Percentiles rank a stretch among this genome's conserved stretches.
phyloP scores from a whole-genome alignment of 2,113 vertebrate species.

The Bolborhynchus lineola region DNA sequence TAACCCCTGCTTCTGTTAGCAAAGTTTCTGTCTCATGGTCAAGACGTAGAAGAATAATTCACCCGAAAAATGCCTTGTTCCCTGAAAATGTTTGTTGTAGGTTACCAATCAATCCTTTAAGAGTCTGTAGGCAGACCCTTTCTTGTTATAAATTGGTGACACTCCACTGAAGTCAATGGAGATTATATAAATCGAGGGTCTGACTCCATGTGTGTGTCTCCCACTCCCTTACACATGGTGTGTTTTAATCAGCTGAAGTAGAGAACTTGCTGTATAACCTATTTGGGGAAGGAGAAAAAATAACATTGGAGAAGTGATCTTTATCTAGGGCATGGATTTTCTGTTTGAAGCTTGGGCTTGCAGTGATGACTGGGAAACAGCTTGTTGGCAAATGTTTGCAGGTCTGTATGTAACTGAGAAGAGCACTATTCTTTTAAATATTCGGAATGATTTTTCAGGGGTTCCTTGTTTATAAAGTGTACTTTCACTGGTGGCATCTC shows the following conservation, averaged over 20 bases:
- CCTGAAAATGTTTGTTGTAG: not conserved
- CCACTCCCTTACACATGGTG: not conserved
- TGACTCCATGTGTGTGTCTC: conserved; percentile 26
- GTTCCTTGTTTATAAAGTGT: not conserved
- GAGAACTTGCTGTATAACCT: conserved; percentile 1
- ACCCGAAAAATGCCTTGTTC: conserved; percentile 8
- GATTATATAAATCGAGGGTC: conserved; percentile 7
- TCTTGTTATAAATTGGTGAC: not conserved
- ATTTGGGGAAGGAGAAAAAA: conserved; percentile 13
- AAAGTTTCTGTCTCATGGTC: not conserved
- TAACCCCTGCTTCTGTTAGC: not conserved
- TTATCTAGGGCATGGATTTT: conserved; percentile 39
- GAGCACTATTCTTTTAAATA: not conserved
- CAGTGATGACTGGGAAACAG: not conserved
- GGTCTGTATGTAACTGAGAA: not conserved
- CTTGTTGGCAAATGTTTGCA: not conserved
- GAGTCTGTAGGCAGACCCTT: not conserved
- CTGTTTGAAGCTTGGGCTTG: not conserved
- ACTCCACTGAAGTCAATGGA: not conserved
- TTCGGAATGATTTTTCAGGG: not conserved
- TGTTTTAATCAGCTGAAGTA: conserved; percentile 14
- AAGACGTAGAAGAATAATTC: not conserved
- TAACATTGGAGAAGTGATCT: conserved; percentile 9
- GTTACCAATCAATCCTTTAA: not conserved
- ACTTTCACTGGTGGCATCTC: conserved; percentile 9